These are phyloP conservation scores for Noctua pronuba DNA, from an alignment of 2,888 invertebrate species.

Conservation along the genomic window DNA sequence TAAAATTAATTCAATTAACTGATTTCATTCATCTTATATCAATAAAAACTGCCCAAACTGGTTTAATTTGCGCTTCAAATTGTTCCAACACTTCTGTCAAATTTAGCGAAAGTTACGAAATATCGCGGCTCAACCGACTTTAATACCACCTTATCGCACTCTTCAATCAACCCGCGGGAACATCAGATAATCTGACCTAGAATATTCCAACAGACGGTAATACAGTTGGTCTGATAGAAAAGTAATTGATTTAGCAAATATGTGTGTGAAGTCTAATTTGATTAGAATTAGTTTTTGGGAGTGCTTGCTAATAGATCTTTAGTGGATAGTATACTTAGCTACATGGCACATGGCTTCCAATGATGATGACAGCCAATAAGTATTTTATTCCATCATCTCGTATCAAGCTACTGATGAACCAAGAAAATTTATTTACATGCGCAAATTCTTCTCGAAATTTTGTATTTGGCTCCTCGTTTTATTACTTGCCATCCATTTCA, in stretches of 20 bases:
- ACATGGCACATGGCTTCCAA: too few species aligned
- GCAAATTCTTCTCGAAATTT: slow-evolving; percentile 11
- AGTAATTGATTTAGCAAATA: slow-evolving; percentile 17
- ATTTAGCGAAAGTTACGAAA: neutral
- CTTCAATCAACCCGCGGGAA: slow-evolving; percentile 44
- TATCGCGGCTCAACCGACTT: slow-evolving; percentile 31
- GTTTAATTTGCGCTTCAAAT: slow-evolving; percentile 40
- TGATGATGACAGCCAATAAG: neutral
- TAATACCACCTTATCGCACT: slow-evolving; percentile 35
- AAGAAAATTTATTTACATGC: slow-evolving; percentile 14
- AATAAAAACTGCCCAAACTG: slow-evolving; percentile 32
- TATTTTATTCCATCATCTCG: neutral
- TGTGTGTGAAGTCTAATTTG: neutral
- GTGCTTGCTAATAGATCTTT: neutral
- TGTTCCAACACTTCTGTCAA: slow-evolving; percentile 4
- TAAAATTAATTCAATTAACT: slow-evolving; percentile 18
- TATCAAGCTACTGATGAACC: neutral
- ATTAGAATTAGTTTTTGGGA: slow-evolving; percentile 9
- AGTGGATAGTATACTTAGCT: too few species aligned
- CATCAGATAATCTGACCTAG: slow-evolving; percentile 20
- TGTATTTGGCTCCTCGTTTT: slow-evolving; percentile 15
- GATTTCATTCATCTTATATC: neutral
- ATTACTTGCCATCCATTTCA: slow-evolving; percentile 20
- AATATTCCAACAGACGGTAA: neutral
- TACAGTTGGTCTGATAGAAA: slow-evolving; percentile 12